A percentile compares a stretch with the other conserved stretches of the same genome.
phyloP scores from a whole-genome alignment of 2,888 invertebrate species.

The Agonopterix heracliana region DNA sequence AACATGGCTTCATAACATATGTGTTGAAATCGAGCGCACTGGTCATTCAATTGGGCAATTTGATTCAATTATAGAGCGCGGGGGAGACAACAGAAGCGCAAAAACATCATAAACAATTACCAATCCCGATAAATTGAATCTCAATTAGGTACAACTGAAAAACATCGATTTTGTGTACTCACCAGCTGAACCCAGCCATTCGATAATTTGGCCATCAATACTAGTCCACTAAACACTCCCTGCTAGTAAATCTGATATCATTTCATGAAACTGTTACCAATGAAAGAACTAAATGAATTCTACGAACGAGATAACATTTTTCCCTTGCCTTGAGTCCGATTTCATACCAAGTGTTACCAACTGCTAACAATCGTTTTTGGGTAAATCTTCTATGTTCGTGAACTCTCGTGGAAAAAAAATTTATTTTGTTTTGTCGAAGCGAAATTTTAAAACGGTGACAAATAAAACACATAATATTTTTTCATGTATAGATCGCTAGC shows the following conservation, averaged over 20 bases:
- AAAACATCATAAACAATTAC: constrained; percentile 48
- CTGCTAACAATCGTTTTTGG: no score
- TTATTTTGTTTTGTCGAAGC: no score
- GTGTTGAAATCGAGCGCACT: constrained; percentile 20
- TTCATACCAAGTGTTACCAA: no score
- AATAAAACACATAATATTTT: no score
- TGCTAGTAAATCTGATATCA: constrained; percentile 34
- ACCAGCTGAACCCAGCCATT: constrained; percentile 78
- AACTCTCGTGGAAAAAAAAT: no score
- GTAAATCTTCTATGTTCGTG: no score
- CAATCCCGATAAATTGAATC: constrained; percentile 41
- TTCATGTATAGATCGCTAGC: no score
- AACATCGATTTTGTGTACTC: constrained; percentile 24
- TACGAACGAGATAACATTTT: constrained; percentile 31
- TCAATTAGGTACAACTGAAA: constrained; percentile 24
- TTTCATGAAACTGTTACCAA: constrained; percentile 28
- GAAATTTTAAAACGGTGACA: no score
- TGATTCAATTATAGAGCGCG: constrained; percentile 46
- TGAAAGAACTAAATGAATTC: constrained; percentile 11
- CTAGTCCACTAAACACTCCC: constrained; percentile 39
- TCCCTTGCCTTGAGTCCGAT: constrained; percentile 13
- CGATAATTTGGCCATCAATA: constrained; percentile 72
- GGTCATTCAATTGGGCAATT: constrained; percentile 46
- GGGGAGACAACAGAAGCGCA: constrained; percentile 45
- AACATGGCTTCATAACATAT: no score